A percentile compares a stretch with the other conserved stretches of the same genome.
phyloP scores from a whole-genome alignment of 1,140 invertebrate genomes.

The Agrypnia vestita region DNA sequence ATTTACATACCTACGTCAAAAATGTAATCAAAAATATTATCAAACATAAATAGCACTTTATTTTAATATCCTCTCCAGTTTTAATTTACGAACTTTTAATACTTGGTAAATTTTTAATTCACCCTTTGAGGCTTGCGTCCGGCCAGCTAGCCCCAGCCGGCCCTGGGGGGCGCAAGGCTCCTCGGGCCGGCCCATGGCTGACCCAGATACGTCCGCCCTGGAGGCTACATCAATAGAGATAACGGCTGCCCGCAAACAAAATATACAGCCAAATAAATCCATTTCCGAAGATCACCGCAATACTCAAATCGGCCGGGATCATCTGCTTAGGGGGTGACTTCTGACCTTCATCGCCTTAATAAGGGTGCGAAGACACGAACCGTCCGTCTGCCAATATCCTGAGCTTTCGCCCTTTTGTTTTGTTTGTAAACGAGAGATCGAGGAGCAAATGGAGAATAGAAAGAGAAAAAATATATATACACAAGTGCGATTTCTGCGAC shows the following conservation, averaged over 20 bases:
- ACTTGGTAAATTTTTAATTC: no score
- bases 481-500: no score
- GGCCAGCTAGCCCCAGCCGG: not conserved
- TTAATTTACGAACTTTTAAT: no score
- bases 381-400: no score
- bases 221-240: conserved; percentile 46
- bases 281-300: conserved; percentile 37
- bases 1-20: no score
- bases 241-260: conserved; percentile 40
- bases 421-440: not conserved
- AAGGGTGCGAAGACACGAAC: not conserved
- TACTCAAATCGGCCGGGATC: conserved; percentile 40
- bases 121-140: no score
- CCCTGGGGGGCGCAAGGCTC: not conserved
- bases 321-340: conserved; percentile 26
- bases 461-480: no score
- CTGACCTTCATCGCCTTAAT: conserved; percentile 4
- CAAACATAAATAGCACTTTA: no score
- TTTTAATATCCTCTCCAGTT: no score
- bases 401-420: not conserved
- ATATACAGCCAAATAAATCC: conserved; percentile 47
- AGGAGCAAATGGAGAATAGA: no score
- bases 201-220: conserved; percentile 44
- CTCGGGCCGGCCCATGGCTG: not conserved
- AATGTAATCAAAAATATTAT: no score